phyloP scores from a whole-genome alignment of 2,113 vertebrate species.

The Cygnus buccinator region DNA sequence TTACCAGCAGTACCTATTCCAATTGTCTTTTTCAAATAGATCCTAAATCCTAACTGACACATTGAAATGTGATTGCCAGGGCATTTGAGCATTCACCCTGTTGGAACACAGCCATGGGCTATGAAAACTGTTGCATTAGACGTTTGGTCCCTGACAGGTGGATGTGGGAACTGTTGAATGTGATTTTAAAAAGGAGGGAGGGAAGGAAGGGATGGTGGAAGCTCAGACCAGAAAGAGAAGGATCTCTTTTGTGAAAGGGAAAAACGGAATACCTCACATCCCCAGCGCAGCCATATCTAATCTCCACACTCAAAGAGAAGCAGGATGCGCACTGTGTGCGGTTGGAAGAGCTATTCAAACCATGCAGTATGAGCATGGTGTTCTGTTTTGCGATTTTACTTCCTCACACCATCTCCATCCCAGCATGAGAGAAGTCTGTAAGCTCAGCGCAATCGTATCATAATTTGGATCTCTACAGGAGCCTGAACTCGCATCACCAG shows the following conservation, averaged over 20 bases:
- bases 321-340: not conserved
- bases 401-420: constrained; percentile 62
- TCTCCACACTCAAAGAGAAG: not conserved
- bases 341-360: constrained; percentile 31
- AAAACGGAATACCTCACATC: not conserved
- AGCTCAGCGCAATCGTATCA: constrained; percentile 58
- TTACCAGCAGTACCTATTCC: not conserved
- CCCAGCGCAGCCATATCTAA: not conserved
- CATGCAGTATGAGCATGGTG: not conserved
- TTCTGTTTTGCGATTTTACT: constrained; percentile 15
- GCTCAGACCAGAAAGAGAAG: not conserved
- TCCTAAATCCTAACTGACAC: not conserved
- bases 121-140: not conserved
- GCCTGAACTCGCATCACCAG: constrained; percentile 40
- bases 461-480: constrained; percentile 79
- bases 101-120: not conserved
- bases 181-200: not conserved
- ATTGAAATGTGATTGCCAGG: not conserved
- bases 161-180: not conserved
- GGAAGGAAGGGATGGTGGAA: not conserved
- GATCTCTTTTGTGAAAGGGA: not conserved
- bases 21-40: not conserved
- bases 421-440: constrained; percentile 69
- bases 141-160: not conserved
- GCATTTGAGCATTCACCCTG: not conserved